Percentiles rank a stretch among this genome's conserved stretches.
Evolutionary conservation across 2,113 vertebrate genomes (phyloP).

Genomic region (Bos indicus): DNA sequence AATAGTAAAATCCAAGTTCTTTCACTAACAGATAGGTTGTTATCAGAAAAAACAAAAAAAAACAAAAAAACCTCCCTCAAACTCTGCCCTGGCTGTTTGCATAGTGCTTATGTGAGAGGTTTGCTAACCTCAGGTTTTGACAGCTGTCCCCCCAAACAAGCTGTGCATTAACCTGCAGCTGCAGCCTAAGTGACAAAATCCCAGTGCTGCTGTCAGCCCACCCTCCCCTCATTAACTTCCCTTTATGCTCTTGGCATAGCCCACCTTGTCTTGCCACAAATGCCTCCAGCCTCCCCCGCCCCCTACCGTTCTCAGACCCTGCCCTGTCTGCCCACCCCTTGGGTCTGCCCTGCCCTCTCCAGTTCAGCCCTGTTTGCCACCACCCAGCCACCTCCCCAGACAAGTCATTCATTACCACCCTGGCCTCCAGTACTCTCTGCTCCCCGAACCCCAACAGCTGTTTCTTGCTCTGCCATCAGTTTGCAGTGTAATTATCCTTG

Average conservation of each 20-base stretch:
- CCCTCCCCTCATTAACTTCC: background rate
- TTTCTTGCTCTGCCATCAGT: background rate
- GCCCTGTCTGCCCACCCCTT: too few species aligned
- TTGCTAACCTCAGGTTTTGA: background rate
- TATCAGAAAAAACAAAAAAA: background rate
- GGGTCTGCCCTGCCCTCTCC: too few species aligned
- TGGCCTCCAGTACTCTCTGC: background rate
- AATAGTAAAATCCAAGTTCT: background rate
- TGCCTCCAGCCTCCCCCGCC: rapidly evolving
- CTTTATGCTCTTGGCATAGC: background rate
- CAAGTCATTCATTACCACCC: rapidly evolving
- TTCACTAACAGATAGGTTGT: background rate
- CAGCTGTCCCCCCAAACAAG: background rate
- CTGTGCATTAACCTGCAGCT: background rate
- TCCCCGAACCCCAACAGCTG: background rate
- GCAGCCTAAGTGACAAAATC: background rate
- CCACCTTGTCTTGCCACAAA: background rate
- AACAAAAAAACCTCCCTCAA: too few species aligned
- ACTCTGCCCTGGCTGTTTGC: background rate
- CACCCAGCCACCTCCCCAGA: background rate
- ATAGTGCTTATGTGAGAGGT: background rate
- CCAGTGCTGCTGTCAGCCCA: background rate
- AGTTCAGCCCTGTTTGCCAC: too few species aligned
- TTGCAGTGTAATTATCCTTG: background rate
- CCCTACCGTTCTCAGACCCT: background rate